Evolutionary conservation across 2,113 vertebrate species (phyloP).

Genomic region (Puma concolor): DNA sequence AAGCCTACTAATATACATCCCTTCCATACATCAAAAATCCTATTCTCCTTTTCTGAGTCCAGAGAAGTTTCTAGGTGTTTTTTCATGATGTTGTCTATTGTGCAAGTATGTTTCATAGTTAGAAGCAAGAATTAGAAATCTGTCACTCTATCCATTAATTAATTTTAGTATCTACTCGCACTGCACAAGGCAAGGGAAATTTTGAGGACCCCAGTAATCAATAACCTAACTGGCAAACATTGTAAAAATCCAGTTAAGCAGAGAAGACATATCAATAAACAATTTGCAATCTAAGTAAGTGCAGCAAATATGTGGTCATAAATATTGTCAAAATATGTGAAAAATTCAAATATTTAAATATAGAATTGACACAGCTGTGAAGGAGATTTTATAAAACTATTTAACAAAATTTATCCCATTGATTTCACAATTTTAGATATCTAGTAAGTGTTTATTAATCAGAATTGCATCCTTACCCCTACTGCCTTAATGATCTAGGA

Average conservation of each 20-base stretch:
- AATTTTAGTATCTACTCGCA: background rate
- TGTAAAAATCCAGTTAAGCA: background rate
- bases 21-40: background rate
- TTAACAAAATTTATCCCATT: background rate
- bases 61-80: background rate
- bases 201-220: background rate
- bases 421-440: background rate
- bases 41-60: background rate
- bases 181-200: background rate
- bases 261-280: background rate
- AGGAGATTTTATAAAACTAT: background rate
- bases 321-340: background rate
- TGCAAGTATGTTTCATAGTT: background rate
- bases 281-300: background rate
- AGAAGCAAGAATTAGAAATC: background rate
- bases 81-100: background rate
- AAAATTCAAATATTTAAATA: background rate
- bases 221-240: background rate
- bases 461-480: background rate
- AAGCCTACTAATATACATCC: background rate
- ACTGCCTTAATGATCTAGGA: background rate
- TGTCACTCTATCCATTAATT: background rate
- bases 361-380: background rate
- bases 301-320: background rate
- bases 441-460: constrained; percentile 18